Conservation (phyloP, 2,888 invertebrate genomes). For the Entomobrya proxima region DNA sequence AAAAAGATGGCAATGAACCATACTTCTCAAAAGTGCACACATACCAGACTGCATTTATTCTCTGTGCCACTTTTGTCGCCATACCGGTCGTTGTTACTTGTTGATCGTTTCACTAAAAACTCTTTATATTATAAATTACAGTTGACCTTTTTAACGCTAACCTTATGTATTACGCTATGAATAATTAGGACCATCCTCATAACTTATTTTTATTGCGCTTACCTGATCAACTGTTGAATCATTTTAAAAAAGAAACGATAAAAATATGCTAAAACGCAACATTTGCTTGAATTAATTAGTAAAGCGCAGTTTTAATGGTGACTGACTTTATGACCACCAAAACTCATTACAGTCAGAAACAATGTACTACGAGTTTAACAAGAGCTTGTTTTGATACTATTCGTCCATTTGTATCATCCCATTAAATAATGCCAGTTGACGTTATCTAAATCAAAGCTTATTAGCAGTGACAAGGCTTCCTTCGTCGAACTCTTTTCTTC, state of each 20-base stretch:
- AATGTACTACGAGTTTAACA: background rate
- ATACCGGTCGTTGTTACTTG: no score
- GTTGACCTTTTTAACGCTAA: no score
- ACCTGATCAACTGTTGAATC: no score
- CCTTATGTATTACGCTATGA: no score
- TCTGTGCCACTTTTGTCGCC: no score
- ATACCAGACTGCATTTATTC: no score
- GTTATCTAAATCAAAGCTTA: conserved; percentile 58
- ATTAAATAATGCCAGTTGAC: conserved; percentile 22
- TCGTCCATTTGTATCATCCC: background rate
- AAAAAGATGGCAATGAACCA: no score
- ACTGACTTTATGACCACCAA: background rate
- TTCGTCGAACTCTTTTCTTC: background rate
- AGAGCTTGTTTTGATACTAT: background rate
- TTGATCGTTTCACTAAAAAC: no score
- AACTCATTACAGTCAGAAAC: background rate
- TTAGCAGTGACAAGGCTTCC: conserved; percentile 59
- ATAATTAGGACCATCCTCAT: no score
- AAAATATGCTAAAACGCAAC: background rate
- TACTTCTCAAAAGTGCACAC: no score
- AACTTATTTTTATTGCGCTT: no score
- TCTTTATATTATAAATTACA: no score
- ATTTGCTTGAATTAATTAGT: conserved; percentile 30
- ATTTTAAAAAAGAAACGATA: background rate
- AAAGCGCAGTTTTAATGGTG: conserved; percentile 8